Conservation (phyloP, 2,797 vertebrate genomes). For the Neosilurus hyrtlii region DNA sequence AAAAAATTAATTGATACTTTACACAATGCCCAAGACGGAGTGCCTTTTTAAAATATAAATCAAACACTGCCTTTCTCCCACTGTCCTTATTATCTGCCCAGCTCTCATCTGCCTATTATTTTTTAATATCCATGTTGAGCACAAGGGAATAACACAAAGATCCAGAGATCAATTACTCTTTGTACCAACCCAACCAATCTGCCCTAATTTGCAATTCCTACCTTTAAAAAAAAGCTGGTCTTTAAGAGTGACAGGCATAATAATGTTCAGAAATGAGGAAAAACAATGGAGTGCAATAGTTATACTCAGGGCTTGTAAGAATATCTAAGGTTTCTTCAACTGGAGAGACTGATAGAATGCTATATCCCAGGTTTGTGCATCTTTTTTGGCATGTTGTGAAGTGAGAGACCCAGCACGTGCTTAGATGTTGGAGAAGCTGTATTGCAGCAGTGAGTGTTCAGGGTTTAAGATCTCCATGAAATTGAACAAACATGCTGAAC, state of each 20-base stretch:
- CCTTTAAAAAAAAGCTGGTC: conserved; percentile 49
- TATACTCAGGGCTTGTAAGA: not conserved
- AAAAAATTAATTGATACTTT: not conserved
- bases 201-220: conserved; percentile 65
- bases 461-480: not conserved
- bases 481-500: not conserved
- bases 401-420: not conserved
- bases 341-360: too few species aligned
- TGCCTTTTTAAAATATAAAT: not conserved
- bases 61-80: not conserved
- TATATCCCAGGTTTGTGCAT: not conserved
- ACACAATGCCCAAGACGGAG: too few species aligned
- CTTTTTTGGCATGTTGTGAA: not conserved
- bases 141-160: conserved; percentile 35
- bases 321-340: not conserved
- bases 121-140: conserved; percentile 51
- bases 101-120: conserved; percentile 23
- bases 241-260: conserved; percentile 64
- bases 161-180: conserved; percentile 59
- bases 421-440: not conserved
- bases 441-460: not conserved
- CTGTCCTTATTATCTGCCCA: not conserved
- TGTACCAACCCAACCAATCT: conserved; percentile 62
- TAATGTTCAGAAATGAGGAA: conserved; percentile 53
- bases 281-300: conserved; percentile 13